phyloP scores from a whole-genome alignment of 1,140 invertebrate genomes.

The Asobara japonica region DNA sequence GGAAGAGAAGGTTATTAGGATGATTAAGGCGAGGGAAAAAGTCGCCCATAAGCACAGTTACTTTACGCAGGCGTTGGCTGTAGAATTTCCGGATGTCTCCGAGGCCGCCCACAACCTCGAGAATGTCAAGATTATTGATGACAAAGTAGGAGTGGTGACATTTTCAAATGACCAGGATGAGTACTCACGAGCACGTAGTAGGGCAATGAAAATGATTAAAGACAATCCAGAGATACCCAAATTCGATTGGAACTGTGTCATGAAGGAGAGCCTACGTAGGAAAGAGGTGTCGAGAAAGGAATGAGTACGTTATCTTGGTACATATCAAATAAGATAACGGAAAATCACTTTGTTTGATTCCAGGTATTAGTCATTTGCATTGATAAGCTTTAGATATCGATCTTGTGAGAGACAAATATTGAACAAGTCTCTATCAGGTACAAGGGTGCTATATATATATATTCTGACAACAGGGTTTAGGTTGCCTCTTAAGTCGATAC shows the following conservation, averaged over 20 bases:
- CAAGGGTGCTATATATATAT: too few species aligned
- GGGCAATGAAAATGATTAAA: constrained; percentile 28
- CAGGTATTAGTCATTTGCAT: neutral
- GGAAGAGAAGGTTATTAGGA: constrained; percentile 54
- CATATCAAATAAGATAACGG: neutral
- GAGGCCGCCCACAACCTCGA: neutral
- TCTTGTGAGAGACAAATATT: too few species aligned
- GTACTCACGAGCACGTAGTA: constrained; percentile 38
- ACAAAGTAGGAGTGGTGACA: neutral
- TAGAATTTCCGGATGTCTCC: constrained; percentile 38
- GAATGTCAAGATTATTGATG: neutral
- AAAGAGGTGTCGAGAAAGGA: neutral
- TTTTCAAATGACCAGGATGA: constrained; percentile 26
- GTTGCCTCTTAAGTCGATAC: too few species aligned
- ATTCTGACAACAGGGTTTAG: too few species aligned
- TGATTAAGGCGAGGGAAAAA: constrained; percentile 47
- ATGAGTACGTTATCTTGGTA: neutral
- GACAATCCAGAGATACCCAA: constrained; percentile 13
- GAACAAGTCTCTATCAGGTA: too few species aligned
- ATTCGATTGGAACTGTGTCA: constrained; percentile 41
- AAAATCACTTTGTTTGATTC: neutral
- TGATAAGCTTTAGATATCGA: neutral
- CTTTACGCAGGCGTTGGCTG: constrained; percentile 32
- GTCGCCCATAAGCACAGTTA: constrained; percentile 27
- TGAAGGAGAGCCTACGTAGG: constrained; percentile 27